phyloP scores from a whole-genome alignment of 2,113 vertebrate species.

The Smithornis capensis region DNA sequence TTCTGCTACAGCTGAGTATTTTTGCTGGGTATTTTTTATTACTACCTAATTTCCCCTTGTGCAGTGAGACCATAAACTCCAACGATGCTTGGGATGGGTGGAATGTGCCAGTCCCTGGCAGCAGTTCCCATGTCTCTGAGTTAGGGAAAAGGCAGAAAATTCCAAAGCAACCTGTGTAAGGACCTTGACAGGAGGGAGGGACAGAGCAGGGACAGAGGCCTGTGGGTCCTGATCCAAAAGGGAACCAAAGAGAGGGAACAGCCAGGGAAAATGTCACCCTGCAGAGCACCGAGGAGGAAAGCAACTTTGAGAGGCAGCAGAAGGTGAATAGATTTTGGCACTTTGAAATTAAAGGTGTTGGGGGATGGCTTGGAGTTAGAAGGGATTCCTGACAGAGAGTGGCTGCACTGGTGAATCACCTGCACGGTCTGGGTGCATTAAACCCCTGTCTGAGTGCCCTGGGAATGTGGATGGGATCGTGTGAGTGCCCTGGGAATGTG shows the following conservation, averaged over 20 bases:
- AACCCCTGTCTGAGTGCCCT: not conserved
- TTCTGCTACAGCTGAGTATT: not conserved
- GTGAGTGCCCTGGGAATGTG: not conserved
- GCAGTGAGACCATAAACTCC: not conserved
- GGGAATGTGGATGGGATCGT: not conserved
- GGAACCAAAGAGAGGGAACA: not conserved
- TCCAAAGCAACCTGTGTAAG: not conserved
- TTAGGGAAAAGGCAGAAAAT: not conserved
- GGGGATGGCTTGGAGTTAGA: not conserved
- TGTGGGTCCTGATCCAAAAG: not conserved
- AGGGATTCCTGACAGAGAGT: not conserved
- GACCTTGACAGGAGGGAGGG: not conserved
- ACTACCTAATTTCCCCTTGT: not conserved
- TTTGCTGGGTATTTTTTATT: conserved; percentile 8
- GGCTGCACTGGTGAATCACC: not conserved
- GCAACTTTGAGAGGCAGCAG: conserved; percentile 1
- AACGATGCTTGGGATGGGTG: not conserved
- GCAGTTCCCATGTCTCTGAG: not conserved
- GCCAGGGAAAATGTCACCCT: not conserved
- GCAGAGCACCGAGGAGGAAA: not conserved
- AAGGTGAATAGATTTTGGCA: not conserved
- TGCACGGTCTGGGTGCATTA: not conserved
- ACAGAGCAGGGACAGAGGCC: not conserved
- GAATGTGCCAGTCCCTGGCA: not conserved
- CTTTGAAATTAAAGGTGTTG: conserved; percentile 12